Percentiles rank a stretch among this genome's conserved stretches.
Conservation (phyloP, 2,113 vertebrate genomes). For the Phaethornis superciliosus region DNA sequence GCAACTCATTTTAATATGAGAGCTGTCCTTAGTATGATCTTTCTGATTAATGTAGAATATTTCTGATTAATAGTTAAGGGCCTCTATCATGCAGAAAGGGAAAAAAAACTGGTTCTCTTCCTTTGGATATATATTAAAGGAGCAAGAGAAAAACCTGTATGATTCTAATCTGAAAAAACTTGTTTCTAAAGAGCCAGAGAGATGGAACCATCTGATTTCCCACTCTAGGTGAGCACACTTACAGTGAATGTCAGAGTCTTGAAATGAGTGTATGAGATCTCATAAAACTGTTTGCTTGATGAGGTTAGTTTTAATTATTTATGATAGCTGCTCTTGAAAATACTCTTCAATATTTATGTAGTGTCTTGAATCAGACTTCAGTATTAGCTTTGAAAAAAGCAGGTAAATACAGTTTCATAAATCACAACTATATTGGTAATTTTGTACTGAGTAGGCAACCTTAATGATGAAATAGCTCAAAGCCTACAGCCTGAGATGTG, state of each 20-base stretch:
- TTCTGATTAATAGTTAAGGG: slow-evolving; percentile 18
- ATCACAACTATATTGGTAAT: background rate
- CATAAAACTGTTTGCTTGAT: background rate
- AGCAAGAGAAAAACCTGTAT: background rate
- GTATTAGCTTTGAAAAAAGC: background rate
- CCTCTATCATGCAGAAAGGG: background rate
- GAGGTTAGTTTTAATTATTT: slow-evolving; percentile 57
- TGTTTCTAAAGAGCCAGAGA: background rate
- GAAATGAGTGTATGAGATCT: background rate
- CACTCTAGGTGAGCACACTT: background rate
- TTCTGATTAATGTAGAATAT: slow-evolving; percentile 17
- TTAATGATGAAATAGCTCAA: slow-evolving; percentile 6
- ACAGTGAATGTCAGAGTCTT: background rate
- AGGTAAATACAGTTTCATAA: slow-evolving; percentile 2
- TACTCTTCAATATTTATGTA: background rate
- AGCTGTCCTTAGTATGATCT: background rate
- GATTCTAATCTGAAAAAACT: slow-evolving; percentile 40
- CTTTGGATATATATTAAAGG: background rate
- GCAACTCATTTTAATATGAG: slow-evolving; percentile 38
- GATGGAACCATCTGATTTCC: slow-evolving; percentile 13
- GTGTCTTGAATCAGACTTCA: background rate
- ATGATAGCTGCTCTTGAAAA: slow-evolving; percentile 3
- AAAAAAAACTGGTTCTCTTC: slow-evolving; percentile 20
- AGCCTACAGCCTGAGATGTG: background rate
- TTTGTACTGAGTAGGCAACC: background rate